These are phyloP conservation scores for Bemisia tabaci DNA, from an alignment of 1,140 invertebrate species.

Conservation along the genomic window DNA sequence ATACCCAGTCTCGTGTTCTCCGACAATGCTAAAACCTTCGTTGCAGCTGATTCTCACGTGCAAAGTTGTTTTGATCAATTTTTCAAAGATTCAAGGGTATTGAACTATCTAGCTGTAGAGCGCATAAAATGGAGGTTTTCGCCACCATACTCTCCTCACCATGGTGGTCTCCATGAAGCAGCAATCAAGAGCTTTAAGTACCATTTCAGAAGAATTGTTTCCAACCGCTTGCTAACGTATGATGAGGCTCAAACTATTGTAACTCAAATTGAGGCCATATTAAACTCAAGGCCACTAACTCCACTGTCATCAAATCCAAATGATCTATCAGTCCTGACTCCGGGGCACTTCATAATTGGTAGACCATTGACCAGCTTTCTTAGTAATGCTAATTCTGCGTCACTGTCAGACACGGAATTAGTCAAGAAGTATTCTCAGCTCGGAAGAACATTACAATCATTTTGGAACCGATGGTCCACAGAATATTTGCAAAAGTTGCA, in stretches of 20 bases:
- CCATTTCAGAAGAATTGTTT: neutral
- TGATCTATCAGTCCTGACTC: slow-evolving; percentile 23
- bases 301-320: slow-evolving; percentile 24
- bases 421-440: too few species aligned
- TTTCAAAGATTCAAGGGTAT: too few species aligned
- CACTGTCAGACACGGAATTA: too few species aligned
- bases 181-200: slow-evolving; percentile 17
- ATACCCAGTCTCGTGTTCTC: slow-evolving; percentile 24
- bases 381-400: too few species aligned
- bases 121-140: slow-evolving; percentile 4
- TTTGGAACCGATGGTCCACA: neutral
- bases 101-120: too few species aligned
- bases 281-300: slow-evolving; percentile 30
- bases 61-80: too few species aligned
- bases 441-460: too few species aligned
- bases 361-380: slow-evolving; percentile 1
- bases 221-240: slow-evolving; percentile 20
- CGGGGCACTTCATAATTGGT: slow-evolving; percentile 23
- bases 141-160: neutral
- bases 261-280: slow-evolving; percentile 24
- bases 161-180: slow-evolving; percentile 22
- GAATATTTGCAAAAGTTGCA: neutral
- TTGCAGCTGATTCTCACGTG: slow-evolving; percentile 20
- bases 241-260: slow-evolving; percentile 24
- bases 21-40: slow-evolving; percentile 31